Conservation (phyloP, 2,888 invertebrate species). For the Gandaritis pyraliata region DNA sequence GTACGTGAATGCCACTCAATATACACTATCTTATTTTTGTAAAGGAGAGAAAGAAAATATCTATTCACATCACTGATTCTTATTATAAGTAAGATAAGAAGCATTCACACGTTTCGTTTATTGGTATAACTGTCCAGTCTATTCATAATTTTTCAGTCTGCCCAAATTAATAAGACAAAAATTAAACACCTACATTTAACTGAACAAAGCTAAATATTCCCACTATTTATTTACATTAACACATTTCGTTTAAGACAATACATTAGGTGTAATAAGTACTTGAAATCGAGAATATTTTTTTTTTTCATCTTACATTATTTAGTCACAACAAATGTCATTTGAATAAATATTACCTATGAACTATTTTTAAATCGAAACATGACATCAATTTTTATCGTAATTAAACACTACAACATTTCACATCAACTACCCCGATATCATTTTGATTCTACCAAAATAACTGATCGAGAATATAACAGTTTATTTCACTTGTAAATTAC, state of each 20-base stretch:
- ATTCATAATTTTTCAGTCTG: conserved; percentile 42
- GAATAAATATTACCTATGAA: conserved; percentile 30
- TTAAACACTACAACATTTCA: conserved; percentile 3
- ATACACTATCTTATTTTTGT: conserved; percentile 8
- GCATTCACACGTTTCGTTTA: no score
- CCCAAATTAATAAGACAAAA: conserved; percentile 36
- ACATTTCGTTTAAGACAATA: conserved; percentile 25
- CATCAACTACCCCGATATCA: conserved; percentile 7
- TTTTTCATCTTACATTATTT: conserved; percentile 16
- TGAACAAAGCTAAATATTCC: conserved; percentile 20
- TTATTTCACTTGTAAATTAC: conserved; percentile 20
- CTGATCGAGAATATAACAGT: conserved; percentile 22
- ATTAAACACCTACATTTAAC: conserved; percentile 24
- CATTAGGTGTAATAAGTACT: conserved; percentile 10
- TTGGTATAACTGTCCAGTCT: conserved; percentile 34
- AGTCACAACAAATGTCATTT: conserved; percentile 36
- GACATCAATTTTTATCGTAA: conserved; percentile 14
- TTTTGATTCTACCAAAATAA: conserved; percentile 17
- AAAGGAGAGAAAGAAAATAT: neutral
- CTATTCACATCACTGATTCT: conserved; percentile 7
- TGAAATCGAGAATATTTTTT: conserved; percentile 19
- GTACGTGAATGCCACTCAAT: conserved; percentile 24
- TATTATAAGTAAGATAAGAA: neutral
- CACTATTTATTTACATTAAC: conserved; percentile 23
- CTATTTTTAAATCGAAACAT: conserved; percentile 10